These are phyloP conservation scores for Electrona antarctica DNA, from an alignment of 2,113 vertebrate genomes.

Conservation along the genomic window DNA sequence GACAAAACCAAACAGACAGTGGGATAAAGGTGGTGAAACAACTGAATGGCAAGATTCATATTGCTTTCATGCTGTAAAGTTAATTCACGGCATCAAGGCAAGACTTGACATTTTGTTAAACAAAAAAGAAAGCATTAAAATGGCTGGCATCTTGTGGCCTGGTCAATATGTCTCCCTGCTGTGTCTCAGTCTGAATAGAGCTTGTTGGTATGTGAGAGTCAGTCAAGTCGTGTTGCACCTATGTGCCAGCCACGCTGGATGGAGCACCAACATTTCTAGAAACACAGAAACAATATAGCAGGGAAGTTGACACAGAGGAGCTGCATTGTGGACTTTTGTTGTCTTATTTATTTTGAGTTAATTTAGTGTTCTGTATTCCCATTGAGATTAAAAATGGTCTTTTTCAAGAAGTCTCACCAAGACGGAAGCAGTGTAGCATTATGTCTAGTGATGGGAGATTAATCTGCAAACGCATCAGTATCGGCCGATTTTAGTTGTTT, in stretches of 20 bases:
- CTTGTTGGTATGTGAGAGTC: slow-evolving; percentile 21
- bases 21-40: too few relatives aligned
- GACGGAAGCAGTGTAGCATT: too few relatives aligned
- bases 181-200: slow-evolving; percentile 8
- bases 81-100: neutral
- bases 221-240: slow-evolving; percentile 47
- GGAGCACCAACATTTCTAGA: slow-evolving; percentile 28
- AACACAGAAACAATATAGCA: slow-evolving; percentile 27
- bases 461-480: too few relatives aligned
- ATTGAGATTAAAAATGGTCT: too few relatives aligned
- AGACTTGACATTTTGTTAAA: neutral
- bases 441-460: too few relatives aligned
- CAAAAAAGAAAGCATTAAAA: slow-evolving; percentile 6
- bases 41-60: neutral
- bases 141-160: neutral
- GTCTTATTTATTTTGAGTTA: neutral
- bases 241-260: slow-evolving; percentile 48
- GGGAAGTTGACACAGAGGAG: slow-evolving; percentile 6
- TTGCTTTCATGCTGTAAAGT: neutral
- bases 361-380: neutral
- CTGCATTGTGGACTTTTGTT: neutral
- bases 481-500: too few relatives aligned
- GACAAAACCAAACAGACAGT: neutral
- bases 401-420: too few relatives aligned
- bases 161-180: slow-evolving; percentile 5